A percentile compares a stretch with the other conserved stretches of the same genome.
Evolutionary conservation across 2,113 vertebrate species (phyloP).

Genomic region (Xenotilapia leptura): DNA sequence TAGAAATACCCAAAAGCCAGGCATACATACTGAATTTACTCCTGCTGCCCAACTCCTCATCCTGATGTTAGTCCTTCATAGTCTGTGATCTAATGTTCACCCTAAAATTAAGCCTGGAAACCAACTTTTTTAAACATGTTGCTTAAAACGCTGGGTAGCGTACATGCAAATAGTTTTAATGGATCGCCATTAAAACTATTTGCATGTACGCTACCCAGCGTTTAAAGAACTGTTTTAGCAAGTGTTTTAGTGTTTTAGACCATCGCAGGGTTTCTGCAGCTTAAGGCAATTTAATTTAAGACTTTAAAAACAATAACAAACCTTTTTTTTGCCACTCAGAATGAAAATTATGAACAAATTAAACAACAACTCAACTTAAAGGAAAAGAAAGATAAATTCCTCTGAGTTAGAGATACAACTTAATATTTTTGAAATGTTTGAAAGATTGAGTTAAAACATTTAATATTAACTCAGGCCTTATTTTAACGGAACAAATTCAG

Average conservation of each 20-base stretch:
- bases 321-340: background rate
- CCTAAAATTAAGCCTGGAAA: background rate
- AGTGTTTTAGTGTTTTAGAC: background rate
- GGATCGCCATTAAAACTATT: background rate
- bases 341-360: background rate
- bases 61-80: background rate
- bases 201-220: background rate
- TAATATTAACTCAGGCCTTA: background rate
- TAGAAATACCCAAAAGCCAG: background rate
- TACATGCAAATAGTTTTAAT: background rate
- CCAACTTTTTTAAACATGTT: background rate
- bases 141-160: accelerated
- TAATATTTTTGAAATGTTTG: background rate
- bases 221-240: background rate
- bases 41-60: background rate
- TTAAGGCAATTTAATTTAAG: background rate
- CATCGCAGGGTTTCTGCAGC: background rate
- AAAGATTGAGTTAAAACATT: background rate
- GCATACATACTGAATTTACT: background rate
- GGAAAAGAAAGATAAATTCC: background rate
- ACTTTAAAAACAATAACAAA: background rate
- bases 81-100: background rate
- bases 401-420: background rate
- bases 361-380: background rate
- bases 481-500: accelerated